A percentile compares a stretch with the other conserved stretches of the same genome.
These are phyloP conservation scores for Zeus faber DNA, from an alignment of 2,113 vertebrate species.

Conservation along the genomic window DNA sequence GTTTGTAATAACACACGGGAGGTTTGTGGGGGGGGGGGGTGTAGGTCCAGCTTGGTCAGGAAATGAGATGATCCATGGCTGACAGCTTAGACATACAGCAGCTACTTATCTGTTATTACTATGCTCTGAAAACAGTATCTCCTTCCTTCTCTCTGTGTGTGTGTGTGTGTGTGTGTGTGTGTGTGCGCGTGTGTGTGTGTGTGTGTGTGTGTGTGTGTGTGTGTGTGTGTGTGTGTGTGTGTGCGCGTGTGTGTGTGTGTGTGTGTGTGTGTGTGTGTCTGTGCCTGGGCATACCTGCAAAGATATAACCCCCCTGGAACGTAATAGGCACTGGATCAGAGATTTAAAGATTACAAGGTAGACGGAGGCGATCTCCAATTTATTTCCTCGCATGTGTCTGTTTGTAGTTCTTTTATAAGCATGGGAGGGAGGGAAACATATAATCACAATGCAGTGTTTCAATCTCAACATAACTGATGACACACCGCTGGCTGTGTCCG, in stretches of 20 bases:
- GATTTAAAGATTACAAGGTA: constrained; percentile 26
- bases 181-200: not conserved
- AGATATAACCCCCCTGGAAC: constrained; percentile 23
- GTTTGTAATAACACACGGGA: constrained; percentile 65
- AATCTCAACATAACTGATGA: constrained; percentile 18
- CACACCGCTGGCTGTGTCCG: not conserved
- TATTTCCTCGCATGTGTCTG: not conserved
- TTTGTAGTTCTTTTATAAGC: not conserved
- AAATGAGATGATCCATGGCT: constrained; percentile 71
- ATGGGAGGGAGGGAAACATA: not conserved
- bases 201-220: not conserved
- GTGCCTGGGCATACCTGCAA: not conserved
- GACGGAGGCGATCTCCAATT: constrained; percentile 15
- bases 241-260: not conserved
- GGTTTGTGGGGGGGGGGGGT: too few species aligned
- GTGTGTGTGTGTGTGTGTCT: not conserved
- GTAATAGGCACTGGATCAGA: constrained; percentile 30
- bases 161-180: constrained; percentile 10
- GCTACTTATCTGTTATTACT: constrained; percentile 65
- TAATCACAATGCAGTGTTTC: constrained; percentile 7
- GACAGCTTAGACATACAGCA: constrained; percentile 60
- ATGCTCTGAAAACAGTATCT: constrained; percentile 44
- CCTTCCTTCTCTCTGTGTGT: constrained; percentile 11
- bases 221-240: not conserved
- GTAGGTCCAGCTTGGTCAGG: constrained; percentile 49